Evolutionary conservation across 2,113 vertebrate species (phyloP), one percentile per base, ranked within the genome.

Genomic region (Pteruthius melanotis): DNA sequence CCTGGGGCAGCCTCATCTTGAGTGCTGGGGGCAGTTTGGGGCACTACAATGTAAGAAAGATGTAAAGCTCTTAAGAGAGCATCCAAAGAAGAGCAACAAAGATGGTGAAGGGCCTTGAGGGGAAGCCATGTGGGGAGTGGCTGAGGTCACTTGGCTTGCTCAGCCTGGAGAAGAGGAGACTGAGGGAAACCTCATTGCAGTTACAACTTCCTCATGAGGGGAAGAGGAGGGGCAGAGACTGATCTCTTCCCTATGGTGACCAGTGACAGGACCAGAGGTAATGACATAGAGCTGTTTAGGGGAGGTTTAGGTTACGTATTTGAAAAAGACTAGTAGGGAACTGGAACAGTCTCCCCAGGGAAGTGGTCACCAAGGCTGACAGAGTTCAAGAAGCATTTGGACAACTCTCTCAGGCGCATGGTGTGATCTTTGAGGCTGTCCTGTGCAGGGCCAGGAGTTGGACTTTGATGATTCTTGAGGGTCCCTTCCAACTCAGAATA

Each of bases 1-100:
- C 0, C 37, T 60, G 52, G 45, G 6, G 13, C 1, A 0, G n/a
- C 24, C 53, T 66, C 69, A 66, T 19, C 39, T 39, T 0, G 0
- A 28, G 1, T 21, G 0, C 0, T 47, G 33, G 0, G 69, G 0
- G 16, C 39, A 40, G n/a, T 5, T 68, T 13, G n/a, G 39, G 61
- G 39, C 3, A 5, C 9, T 3, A 3, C 39, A 59, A 6, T 4
- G 0, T 42, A 33, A 37, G 26, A 45, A 82, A 60, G 53, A 26
- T 7, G 27, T 5, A 6, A 24, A 72, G 4, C 6, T 57, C 4
- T 57, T 17, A 47, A 47, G 24, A 52, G 23, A 47, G 17, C 7
- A 10, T 61, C 39, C 30, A 40, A 54, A 69, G 54, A 21, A 69
- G 21, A 14, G 47, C 30, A 76, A 1, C 12, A 26, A 53, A 40